phyloP scores from a whole-genome alignment of 2,888 invertebrate species.

The Morinoia aosen region DNA sequence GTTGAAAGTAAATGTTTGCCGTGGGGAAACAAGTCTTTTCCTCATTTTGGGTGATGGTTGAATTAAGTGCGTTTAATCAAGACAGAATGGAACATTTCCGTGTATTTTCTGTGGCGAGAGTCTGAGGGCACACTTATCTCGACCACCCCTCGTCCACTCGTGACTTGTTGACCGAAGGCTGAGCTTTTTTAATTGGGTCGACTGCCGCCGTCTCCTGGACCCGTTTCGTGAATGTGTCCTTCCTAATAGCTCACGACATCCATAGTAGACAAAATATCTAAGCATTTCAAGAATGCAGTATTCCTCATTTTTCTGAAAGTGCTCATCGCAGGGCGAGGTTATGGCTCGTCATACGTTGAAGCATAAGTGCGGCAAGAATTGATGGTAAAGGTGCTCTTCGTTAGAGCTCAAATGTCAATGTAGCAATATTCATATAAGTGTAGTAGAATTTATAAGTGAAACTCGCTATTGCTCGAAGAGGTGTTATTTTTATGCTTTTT shows the following conservation, averaged over 20 bases:
- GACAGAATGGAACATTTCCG: neutral
- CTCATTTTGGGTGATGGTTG: neutral
- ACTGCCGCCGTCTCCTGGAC: neutral
- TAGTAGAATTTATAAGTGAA: neutral
- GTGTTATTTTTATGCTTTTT: neutral
- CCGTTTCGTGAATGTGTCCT: neutral
- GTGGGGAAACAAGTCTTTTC: neutral
- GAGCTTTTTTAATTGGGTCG: neutral
- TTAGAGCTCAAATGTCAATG: neutral
- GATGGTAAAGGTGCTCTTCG: too few species aligned
- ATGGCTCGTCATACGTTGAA: too few species aligned
- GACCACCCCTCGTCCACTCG: neutral
- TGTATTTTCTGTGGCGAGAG: neutral
- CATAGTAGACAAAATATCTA: neutral
- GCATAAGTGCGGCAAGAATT: too few species aligned
- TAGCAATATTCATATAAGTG: neutral
- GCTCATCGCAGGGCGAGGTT: too few species aligned
- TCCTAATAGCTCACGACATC: neutral
- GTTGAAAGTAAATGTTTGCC: neutral
- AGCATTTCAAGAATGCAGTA: too few species aligned
- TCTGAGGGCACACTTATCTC: neutral
- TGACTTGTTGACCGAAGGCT: neutral
- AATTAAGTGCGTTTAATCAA: slow-evolving; percentile 17
- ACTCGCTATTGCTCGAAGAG: neutral
- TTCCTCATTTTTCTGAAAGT: too few species aligned